Conservation (phyloP, 2,888 invertebrate genomes). For the Rambutsinella grinnellia region DNA sequence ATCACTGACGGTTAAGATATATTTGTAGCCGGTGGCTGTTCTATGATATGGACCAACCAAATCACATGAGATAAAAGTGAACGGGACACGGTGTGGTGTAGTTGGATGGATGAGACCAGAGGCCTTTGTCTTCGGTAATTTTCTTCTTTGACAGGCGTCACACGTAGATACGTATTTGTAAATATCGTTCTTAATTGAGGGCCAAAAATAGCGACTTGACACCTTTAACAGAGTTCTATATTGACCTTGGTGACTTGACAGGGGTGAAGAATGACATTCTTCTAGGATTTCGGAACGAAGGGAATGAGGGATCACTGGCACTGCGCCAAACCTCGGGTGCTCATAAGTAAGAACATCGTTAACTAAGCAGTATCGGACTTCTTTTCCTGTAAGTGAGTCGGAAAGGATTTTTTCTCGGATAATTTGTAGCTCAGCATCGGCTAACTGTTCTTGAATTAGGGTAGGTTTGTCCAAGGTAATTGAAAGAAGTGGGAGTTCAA, state of each 20-base stretch:
- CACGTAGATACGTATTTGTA: background rate
- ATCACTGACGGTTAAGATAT: too few species aligned
- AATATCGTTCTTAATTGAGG: background rate
- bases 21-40: too few species aligned
- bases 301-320: background rate
- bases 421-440: too few species aligned
- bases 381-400: too few species aligned
- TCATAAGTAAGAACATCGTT: background rate
- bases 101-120: background rate
- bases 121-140: background rate
- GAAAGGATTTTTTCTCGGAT: too few species aligned
- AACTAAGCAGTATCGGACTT: background rate
- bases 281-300: background rate
- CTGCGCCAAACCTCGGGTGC: background rate
- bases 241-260: background rate
- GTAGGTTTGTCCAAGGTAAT: background rate
- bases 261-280: slow-evolving; percentile 8
- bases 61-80: too few species aligned
- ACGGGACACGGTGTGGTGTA: background rate
- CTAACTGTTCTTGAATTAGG: background rate
- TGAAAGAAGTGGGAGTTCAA: background rate
- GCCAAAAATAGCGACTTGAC: slow-evolving; percentile 10
- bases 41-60: too few species aligned
- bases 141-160: slow-evolving; percentile 11
- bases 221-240: slow-evolving; percentile 5